Percentiles rank a stretch among this genome's conserved stretches.
phyloP scores from a whole-genome alignment of 2,888 invertebrate species.

The Oxytorus armatus region DNA sequence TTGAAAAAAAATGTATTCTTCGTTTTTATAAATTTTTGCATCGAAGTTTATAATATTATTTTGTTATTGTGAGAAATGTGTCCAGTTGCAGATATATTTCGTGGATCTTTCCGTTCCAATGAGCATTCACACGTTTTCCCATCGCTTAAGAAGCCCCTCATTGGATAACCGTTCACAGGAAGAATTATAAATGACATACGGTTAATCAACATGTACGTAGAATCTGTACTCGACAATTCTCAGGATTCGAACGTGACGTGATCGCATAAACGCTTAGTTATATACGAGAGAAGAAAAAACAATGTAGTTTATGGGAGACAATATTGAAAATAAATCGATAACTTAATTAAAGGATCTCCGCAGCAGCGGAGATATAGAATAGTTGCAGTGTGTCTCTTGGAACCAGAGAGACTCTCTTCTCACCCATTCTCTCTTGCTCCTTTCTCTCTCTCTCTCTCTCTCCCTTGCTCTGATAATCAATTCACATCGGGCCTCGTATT shows the following conservation, averaged over 20 bases:
- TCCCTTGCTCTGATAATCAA: constrained; percentile 75
- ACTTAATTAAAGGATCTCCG: constrained; percentile 80
- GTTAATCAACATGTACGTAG: neutral
- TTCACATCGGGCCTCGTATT: constrained; percentile 72
- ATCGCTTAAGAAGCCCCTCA: neutral
- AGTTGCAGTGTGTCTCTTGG: constrained; percentile 43
- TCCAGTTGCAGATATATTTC: neutral
- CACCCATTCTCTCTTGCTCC: constrained; percentile 21
- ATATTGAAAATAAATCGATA: constrained; percentile 82
- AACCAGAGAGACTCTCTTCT: constrained; percentile 33
- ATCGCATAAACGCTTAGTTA: constrained; percentile 73
- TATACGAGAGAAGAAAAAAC: constrained; percentile 49
- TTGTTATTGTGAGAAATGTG: too few species aligned
- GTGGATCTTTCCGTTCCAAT: too few species aligned
- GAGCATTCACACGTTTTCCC: neutral
- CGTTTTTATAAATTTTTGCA: too few species aligned
- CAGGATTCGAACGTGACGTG: constrained; percentile 72
- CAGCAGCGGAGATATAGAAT: constrained; percentile 71
- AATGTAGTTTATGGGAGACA: constrained; percentile 70
- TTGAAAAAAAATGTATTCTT: too few species aligned
- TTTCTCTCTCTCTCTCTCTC: constrained; percentile 30
- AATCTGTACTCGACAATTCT: constrained; percentile 10
- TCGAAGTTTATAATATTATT: too few species aligned
- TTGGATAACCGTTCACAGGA: constrained; percentile 6
- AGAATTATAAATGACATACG: constrained; percentile 1